These are phyloP conservation scores for Calcarius lapponicus DNA, from an alignment of 2,797 vertebrate genomes.

Conservation along the genomic window DNA sequence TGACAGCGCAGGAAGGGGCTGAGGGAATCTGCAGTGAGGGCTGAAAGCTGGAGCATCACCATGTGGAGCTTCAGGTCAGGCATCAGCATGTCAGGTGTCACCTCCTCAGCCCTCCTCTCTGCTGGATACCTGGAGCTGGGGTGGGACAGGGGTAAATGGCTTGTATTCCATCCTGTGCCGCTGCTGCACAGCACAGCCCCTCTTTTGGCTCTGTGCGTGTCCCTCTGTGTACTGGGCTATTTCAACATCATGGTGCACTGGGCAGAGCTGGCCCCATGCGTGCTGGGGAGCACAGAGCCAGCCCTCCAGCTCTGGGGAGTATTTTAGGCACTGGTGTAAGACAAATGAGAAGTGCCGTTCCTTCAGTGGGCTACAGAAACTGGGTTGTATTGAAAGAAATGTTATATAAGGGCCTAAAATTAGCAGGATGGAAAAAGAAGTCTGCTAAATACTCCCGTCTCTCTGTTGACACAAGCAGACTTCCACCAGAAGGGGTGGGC, in stretches of 20 bases:
- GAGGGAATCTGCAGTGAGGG: background rate
- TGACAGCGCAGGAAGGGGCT: background rate
- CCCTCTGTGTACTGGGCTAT: accelerated
- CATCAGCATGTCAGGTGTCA: background rate
- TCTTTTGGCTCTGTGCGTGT: background rate
- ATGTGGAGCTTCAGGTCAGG: background rate
- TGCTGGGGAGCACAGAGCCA: background rate
- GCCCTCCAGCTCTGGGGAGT: background rate
- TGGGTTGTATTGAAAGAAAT: constrained; percentile 70
- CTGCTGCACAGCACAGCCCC: background rate
- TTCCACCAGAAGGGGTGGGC: constrained; percentile 56
- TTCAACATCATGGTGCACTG: background rate
- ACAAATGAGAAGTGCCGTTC: constrained; percentile 37
- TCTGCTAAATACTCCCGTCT: constrained; percentile 66
- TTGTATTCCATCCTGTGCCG: accelerated
- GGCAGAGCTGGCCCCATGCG: background rate
- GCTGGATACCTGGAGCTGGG: background rate
- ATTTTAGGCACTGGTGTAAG: constrained; percentile 57
- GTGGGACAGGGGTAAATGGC: accelerated
- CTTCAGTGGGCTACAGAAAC: constrained; percentile 66
- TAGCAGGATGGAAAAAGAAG: constrained; percentile 61
- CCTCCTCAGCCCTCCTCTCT: background rate
- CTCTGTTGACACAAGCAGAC: constrained; percentile 67
- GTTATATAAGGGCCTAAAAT: constrained; percentile 71
- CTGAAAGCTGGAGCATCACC: background rate